Evolutionary conservation across 1,140 invertebrate genomes (phyloP).

Genomic region (Chlorops oryzae): DNA sequence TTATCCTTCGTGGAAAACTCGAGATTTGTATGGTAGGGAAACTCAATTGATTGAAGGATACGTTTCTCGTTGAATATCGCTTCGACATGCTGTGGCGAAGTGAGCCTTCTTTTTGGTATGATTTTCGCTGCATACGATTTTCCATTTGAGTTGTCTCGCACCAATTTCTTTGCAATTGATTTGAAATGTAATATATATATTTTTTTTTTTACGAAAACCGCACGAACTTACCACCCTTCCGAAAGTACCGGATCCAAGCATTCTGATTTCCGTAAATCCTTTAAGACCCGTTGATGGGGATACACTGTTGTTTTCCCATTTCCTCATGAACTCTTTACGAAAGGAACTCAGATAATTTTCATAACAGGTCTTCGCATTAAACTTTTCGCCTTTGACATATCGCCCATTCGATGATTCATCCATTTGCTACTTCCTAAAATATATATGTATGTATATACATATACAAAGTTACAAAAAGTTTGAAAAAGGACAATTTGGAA

Average conservation of each 20-base stretch:
- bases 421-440: too few relatives aligned
- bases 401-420: too few relatives aligned
- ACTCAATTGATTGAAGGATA: slow-evolving; percentile 69
- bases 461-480: too few relatives aligned
- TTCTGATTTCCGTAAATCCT: too few relatives aligned
- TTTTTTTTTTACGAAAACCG: not conserved
- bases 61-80: slow-evolving; percentile 79
- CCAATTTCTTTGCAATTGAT: slow-evolving; percentile 2
- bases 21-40: slow-evolving; percentile 74
- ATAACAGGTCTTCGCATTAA: too few relatives aligned
- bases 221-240: slow-evolving; percentile 11
- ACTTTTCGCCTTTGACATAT: too few relatives aligned
- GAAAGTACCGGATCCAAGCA: slow-evolving; percentile 8
- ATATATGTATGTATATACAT: too few relatives aligned
- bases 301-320: too few relatives aligned
- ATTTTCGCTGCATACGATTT: slow-evolving; percentile 81
- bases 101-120: slow-evolving; percentile 75
- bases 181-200: not conserved
- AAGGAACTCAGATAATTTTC: too few relatives aligned
- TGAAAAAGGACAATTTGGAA: too few relatives aligned
- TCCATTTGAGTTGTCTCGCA: not conserved
- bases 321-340: too few relatives aligned
- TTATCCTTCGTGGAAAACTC: slow-evolving; percentile 81
- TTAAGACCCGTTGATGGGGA: too few relatives aligned
- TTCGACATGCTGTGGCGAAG: slow-evolving; percentile 75